These are phyloP conservation scores for Sphaerodactylus townsendi DNA, from an alignment of 2,113 vertebrate genomes.

Conservation along the genomic window DNA sequence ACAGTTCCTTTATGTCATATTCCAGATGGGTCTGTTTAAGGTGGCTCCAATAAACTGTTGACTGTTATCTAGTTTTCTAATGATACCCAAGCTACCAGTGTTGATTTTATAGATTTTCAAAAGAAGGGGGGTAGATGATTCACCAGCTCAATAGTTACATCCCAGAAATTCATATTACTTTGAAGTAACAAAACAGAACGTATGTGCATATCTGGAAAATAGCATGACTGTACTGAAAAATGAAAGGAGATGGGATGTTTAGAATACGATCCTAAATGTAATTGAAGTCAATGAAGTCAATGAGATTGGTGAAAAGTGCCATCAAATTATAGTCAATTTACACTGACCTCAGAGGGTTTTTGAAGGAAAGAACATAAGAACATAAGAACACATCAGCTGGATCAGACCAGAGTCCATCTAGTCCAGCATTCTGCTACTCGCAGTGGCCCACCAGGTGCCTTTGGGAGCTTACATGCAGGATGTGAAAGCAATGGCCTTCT, in stretches of 20 bases:
- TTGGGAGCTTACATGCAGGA: too few species aligned
- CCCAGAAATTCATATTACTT: neutral
- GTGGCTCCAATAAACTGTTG: neutral
- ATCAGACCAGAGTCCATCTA: too few species aligned
- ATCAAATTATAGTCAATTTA: too few species aligned
- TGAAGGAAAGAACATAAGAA: too few species aligned
- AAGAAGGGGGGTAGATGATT: neutral
- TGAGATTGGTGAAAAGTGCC: too few species aligned
- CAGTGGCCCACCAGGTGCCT: too few species aligned
- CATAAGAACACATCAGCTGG: too few species aligned
- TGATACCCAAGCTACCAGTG: neutral
- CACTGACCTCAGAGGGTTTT: too few species aligned
- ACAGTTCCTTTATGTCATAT: neutral
- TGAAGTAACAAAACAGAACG: neutral
- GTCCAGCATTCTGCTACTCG: too few species aligned
- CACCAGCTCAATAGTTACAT: neutral
- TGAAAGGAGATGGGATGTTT: neutral
- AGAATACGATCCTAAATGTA: too few species aligned
- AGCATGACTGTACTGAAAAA: neutral
- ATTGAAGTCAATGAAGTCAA: too few species aligned
- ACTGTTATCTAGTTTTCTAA: neutral
- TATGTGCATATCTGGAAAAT: neutral
- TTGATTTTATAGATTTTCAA: neutral
- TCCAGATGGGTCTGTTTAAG: neutral
- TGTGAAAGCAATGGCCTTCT: too few species aligned